Base-by-base conservation (phyloP, 2,113 vertebrate species). In the Geococcyx californianus region DNA sequence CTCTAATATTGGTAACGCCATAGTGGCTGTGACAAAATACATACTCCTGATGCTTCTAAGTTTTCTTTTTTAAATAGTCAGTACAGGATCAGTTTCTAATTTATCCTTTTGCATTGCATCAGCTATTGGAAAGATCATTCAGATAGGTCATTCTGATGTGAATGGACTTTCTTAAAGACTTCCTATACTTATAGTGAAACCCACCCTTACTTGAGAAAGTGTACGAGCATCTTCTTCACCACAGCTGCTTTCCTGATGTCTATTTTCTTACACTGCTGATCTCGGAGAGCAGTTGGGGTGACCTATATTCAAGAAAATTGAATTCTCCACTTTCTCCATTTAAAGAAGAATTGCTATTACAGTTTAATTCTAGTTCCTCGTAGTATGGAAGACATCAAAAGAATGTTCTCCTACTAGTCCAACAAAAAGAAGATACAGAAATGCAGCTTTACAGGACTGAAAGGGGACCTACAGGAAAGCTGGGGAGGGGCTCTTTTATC, bases 1-100 rank as follows among this genome's bases (percentile, higher is more conserved):
- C 62, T 49, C 33, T 7, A 40, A 8, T 20, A 31, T 14, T 2
- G 5, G 59, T 38, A 84, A 12, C 3, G 3, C 31, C 0, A 1
- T 13, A 5, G 9, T 47, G 69, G 45, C 62, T 75, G 5, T 38
- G 34, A 56, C 25, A 45, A 84, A 60, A 36, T 18, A 9, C 8
- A 6, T 49, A 24, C 11, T 62, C 45, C 69, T 40, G 15, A 29
- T 74, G 29, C 9, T 13, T 52, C n/a, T 60, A 2, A 81, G 15
- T n/a, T 33, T 34, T 11, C 11, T 3, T 38, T 64, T 58, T 52
- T 56, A 38, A n/a, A 24, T 18, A 33, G 24, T 31, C 40, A 23
- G 12, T 7, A 8, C 52, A 33, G 49, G n/a, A 47, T 56, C 26
- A 14, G 25, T 38, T 84, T 84, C 45, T 33, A 45, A 29, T 58